These are phyloP conservation scores for Branchipolynoe longqiensis DNA, from an alignment of 2,888 invertebrate genomes.

Conservation along the genomic window DNA sequence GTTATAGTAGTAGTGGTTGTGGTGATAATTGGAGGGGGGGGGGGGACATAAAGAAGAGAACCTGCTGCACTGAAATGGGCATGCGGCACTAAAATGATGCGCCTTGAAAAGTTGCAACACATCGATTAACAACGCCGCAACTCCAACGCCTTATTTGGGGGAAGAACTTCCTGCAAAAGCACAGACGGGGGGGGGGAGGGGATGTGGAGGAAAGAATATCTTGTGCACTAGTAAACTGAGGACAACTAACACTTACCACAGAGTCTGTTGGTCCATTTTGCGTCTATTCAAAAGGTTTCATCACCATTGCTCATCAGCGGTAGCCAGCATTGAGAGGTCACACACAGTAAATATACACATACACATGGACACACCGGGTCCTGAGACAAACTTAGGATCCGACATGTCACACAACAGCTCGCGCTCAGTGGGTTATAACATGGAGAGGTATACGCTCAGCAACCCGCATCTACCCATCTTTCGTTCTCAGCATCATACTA, in stretches of 20 bases:
- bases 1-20: not conserved
- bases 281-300: not conserved
- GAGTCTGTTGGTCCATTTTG: not conserved
- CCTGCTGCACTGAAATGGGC: conserved; percentile 37
- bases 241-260: conserved; percentile 36
- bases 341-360: not conserved
- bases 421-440: conserved; percentile 24
- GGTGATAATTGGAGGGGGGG: not conserved
- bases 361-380: no score
- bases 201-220: not conserved
- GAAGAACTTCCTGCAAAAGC: conserved; percentile 31
- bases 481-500: no score
- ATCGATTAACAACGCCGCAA: not conserved
- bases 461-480: not conserved
- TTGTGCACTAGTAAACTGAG: conserved; percentile 14
- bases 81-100: not conserved
- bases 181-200: not conserved
- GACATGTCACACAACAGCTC: no score
- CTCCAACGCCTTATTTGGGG: conserved; percentile 9
- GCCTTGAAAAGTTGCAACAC: conserved; percentile 22
- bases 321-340: not conserved
- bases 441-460: not conserved
- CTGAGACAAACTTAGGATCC: no score
- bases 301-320: conserved; percentile 17
- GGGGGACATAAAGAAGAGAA: no score